Percentiles rank a stretch among this genome's conserved stretches.
Evolutionary conservation across 2,113 vertebrate species (phyloP).

Genomic region (Strigops habroptila): DNA sequence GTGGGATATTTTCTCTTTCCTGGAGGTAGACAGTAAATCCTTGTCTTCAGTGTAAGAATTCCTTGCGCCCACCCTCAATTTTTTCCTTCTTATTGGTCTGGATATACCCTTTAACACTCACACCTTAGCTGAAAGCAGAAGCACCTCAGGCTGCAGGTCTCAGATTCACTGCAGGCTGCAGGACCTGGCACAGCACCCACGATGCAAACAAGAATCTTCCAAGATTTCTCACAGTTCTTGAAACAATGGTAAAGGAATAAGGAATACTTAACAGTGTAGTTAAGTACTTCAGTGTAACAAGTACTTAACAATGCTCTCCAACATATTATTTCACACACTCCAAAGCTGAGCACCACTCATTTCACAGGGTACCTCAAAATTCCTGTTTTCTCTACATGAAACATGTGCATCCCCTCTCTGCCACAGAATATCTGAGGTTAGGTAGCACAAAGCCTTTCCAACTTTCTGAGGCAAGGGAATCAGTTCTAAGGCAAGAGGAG

Average conservation of each 20-base stretch:
- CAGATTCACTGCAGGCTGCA: background rate
- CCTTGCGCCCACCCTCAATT: fast-evolving
- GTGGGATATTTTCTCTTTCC: background rate
- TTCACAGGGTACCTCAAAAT: background rate
- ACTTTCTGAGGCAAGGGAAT: background rate
- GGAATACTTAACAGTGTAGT: background rate
- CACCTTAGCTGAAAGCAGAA: background rate
- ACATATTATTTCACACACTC: background rate
- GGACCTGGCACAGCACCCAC: background rate
- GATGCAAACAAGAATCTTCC: background rate
- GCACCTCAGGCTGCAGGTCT: background rate
- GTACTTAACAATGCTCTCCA: background rate
- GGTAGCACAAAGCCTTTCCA: background rate
- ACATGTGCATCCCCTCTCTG: background rate
- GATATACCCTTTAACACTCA: background rate
- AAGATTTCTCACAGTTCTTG: background rate
- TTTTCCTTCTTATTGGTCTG: background rate
- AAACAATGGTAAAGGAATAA: background rate
- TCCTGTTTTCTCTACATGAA: background rate
- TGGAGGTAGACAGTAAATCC: background rate
- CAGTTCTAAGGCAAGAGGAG: background rate
- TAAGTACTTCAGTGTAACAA: background rate
- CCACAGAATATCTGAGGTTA: background rate
- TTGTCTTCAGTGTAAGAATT: background rate
- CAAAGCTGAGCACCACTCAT: background rate